Evolutionary conservation across 2,888 invertebrate species (phyloP).

Genomic region (Allolobophora icterica): DNA sequence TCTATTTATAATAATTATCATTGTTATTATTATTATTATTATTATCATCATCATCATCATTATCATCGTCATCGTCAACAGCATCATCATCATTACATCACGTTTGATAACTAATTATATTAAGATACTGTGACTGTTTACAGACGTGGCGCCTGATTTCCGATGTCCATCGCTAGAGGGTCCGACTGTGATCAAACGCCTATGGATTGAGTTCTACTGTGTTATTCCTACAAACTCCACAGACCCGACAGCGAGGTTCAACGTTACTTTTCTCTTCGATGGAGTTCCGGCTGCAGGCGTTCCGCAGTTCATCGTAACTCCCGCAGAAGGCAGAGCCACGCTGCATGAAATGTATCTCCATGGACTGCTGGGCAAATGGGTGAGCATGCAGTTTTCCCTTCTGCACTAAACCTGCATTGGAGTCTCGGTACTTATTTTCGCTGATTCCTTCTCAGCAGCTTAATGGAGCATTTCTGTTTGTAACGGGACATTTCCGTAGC

Average conservation of each 20-base stretch:
- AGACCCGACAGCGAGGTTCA: background rate
- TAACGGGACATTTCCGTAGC: too few relatives aligned
- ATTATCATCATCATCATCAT: too few relatives aligned
- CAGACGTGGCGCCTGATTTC: background rate
- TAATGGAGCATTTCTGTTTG: too few relatives aligned
- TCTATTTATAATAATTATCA: too few relatives aligned
- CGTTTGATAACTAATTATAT: too few relatives aligned
- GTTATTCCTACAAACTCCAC: background rate
- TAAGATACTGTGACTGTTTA: too few relatives aligned
- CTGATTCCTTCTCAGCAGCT: too few relatives aligned
- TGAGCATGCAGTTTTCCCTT: background rate
- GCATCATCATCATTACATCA: too few relatives aligned
- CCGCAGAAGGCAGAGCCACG: background rate
- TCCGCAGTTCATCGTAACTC: background rate
- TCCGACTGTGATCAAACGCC: background rate
- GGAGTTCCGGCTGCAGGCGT: background rate
- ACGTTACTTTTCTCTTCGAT: background rate
- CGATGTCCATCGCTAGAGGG: background rate
- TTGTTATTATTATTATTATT: too few relatives aligned
- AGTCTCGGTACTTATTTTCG: too few relatives aligned
- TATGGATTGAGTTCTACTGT: background rate
- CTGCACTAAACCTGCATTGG: too few relatives aligned
- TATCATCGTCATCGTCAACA: too few relatives aligned
- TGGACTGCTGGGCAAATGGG: background rate
- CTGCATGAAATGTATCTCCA: background rate